Percentiles rank a stretch among this genome's conserved stretches.
These are phyloP conservation scores for Oryzias javanicus DNA, from an alignment of 2,113 vertebrate genomes.

Conservation along the genomic window DNA sequence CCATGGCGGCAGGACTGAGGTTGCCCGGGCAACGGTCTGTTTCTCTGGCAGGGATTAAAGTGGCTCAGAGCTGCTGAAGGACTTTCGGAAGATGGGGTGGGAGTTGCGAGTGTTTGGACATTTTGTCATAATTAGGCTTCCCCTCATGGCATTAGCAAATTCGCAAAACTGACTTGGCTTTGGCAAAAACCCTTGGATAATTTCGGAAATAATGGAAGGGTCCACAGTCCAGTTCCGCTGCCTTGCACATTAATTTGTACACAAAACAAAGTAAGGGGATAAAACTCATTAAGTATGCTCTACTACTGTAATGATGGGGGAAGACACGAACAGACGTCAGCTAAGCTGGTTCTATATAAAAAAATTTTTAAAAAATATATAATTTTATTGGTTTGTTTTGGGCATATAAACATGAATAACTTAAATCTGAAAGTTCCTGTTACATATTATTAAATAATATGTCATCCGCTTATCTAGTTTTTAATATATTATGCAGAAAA, in stretches of 20 bases:
- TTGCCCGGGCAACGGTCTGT: constrained; percentile 60
- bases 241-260: constrained; percentile 23
- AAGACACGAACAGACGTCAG: background rate
- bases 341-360: constrained; percentile 7
- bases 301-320: background rate
- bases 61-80: constrained; percentile 47
- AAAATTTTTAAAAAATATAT: constrained; percentile 1
- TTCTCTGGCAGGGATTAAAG: constrained; percentile 57
- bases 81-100: constrained; percentile 50
- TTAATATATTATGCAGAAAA: too few species aligned
- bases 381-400: background rate
- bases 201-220: constrained; percentile 34
- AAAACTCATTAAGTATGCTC: background rate
- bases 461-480: too few species aligned
- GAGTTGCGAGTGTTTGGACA: constrained; percentile 57
- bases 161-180: constrained; percentile 45
- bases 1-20: constrained; percentile 50
- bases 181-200: constrained; percentile 18
- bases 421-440: background rate
- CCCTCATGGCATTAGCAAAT: constrained; percentile 50
- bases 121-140: constrained; percentile 62
- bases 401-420: constrained; percentile 6
- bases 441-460: too few species aligned
- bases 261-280: constrained; percentile 20
- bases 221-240: constrained; percentile 18